Base-by-base conservation (phyloP, 2,888 invertebrate genomes). In the Ptychoptera contaminata region DNA sequence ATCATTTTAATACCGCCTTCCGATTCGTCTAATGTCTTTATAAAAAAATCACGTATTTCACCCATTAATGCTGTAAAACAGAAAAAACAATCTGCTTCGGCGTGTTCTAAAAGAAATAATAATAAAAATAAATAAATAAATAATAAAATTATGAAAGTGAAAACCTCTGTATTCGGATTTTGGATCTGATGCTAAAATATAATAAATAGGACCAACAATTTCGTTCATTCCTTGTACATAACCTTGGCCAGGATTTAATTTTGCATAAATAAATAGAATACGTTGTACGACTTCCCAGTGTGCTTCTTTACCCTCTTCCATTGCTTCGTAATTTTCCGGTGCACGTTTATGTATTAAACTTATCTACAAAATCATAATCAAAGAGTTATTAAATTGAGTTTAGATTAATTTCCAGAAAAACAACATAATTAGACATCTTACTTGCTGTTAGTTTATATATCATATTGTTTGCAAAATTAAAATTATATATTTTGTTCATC, bases 221-320 rank as follows among this genome's bases (percentile, higher is more conserved):
- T 99, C 98, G 68, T 98, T 98, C 97, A 99, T 98, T 44, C 98
- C 98, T 69, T 97, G 88, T 1, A 91, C 90, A 59, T 90, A 88
- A 10, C 93, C 83, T 60, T 96, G 93, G 0, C 97, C 97, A 0
- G 96, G 93, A 71, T 98, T 98, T 11, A 97, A 72, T 68, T 98
- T 98, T 1, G 94, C 93, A 63, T 97, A 99, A 1, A 98, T 73
- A 67, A 98, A 98, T 46, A 98, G 70, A 63, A 98, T 91, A 48
- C 98, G 72, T 62, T 98, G 94, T 0, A 94, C 87, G 4, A 97
- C 94, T 68, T 98, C 96, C 97, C 97, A 97, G 61, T 97, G 96
- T 0, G 93, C 93, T 65, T 97, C 94, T 54, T 83, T 79, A 1
- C 93, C 93, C 56, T 88, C 87, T 10, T 82, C 77, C 65, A 94